A percentile compares a stretch with the other conserved stretches of the same genome.
Conservation (phyloP, 2,113 vertebrate species). For the Myanophis thanlyinensis region DNA sequence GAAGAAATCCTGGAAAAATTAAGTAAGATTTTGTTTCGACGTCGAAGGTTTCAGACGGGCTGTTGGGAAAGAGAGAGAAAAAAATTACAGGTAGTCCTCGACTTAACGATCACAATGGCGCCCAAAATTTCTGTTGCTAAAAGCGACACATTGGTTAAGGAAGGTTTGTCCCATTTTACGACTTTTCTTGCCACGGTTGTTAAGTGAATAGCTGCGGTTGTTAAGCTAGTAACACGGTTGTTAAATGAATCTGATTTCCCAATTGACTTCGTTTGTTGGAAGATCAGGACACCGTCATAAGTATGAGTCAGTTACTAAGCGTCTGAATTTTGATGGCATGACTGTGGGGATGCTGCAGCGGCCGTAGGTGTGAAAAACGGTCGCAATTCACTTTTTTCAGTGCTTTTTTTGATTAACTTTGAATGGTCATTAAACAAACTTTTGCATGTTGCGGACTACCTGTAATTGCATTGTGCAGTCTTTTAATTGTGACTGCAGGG, state of each 20-base stretch:
- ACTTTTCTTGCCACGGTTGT: background rate
- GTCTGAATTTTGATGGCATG: no score
- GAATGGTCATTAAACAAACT: background rate
- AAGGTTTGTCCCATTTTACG: background rate
- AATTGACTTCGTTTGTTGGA: background rate
- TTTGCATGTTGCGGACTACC: no score
- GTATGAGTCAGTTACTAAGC: no score
- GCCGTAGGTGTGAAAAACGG: no score
- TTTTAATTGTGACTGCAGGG: background rate
- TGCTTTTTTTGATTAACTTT: no score
- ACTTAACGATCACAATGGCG: no score
- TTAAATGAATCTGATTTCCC: background rate
- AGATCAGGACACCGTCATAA: background rate
- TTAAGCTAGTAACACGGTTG: background rate
- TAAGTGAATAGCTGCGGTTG: background rate
- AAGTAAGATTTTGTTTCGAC: conserved; percentile 70
- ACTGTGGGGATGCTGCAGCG: no score
- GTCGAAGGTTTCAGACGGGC: background rate
- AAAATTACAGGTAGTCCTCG: no score
- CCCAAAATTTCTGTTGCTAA: background rate
- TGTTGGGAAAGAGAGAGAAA: no score
- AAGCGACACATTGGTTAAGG: background rate
- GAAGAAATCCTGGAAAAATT: conserved; percentile 98
- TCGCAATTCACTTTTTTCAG: no score
- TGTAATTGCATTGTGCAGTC: background rate